Conservation (phyloP, 2,113 vertebrate species). For the Malurus alboscapulatus region DNA sequence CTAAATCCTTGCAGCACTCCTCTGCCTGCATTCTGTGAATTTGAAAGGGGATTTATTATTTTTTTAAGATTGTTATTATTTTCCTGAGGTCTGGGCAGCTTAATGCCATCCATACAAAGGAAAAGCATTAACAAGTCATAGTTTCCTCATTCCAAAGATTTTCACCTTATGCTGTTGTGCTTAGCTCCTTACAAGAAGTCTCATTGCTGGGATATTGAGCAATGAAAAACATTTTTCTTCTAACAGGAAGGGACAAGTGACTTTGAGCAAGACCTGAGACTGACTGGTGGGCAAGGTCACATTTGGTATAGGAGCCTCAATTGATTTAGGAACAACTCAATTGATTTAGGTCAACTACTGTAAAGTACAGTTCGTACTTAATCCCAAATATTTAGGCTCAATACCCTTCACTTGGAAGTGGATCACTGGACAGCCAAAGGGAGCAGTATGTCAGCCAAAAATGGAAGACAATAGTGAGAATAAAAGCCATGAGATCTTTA, state of each 20-base stretch:
- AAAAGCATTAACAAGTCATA: background rate
- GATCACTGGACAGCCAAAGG: background rate
- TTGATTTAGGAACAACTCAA: background rate
- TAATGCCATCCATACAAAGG: background rate
- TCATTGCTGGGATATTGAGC: background rate
- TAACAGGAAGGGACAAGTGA: background rate
- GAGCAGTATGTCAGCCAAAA: background rate
- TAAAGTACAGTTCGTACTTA: background rate
- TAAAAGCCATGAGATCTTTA: background rate
- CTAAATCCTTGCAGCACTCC: constrained; percentile 14
- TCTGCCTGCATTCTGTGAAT: constrained; percentile 32
- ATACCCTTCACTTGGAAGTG: background rate
- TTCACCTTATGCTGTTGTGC: background rate
- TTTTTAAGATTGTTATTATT: background rate
- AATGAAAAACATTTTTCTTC: background rate
- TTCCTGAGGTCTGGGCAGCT: background rate
- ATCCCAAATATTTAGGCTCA: background rate
- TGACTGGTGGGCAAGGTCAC: background rate
- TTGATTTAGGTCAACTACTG: background rate
- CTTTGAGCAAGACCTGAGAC: background rate
- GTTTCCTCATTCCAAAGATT: background rate
- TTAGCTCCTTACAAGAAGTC: background rate
- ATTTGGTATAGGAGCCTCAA: background rate
- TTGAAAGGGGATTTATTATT: background rate
- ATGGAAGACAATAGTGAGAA: background rate